A percentile compares a stretch with the other conserved stretches of the same genome.
These are phyloP conservation scores for Sparidentex hasta DNA, from an alignment of 2,797 vertebrate genomes.

Conservation along the genomic window DNA sequence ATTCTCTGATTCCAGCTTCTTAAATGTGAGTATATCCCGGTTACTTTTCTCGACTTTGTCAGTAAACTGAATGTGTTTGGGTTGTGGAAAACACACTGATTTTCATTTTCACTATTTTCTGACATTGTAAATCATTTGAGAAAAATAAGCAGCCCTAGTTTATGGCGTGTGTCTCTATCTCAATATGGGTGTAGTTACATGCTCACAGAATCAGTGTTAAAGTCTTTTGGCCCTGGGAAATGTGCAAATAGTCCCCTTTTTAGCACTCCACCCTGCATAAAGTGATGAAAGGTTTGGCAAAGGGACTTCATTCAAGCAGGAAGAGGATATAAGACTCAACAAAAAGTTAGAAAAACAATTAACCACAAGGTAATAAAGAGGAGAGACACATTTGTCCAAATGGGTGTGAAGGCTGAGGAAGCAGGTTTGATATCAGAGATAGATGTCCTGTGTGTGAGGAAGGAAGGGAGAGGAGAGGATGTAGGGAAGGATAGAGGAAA, in stretches of 20 bases:
- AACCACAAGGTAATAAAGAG: conserved; percentile 7
- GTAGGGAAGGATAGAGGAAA: conserved; percentile 66
- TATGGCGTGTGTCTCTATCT: background rate
- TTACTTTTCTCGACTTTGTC: too few relatives aligned
- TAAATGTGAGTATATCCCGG: too few relatives aligned
- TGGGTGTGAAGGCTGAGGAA: conserved; percentile 50
- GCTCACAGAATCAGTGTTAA: background rate
- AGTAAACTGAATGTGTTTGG: too few relatives aligned
- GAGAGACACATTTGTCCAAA: conserved; percentile 34
- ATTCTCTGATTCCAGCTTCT: too few relatives aligned
- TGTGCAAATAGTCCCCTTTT: conserved; percentile 4
- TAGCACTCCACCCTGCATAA: conserved; percentile 22
- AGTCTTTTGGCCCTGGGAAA: background rate
- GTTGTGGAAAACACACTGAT: too few relatives aligned
- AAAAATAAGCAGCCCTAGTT: background rate
- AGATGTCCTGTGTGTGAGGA: conserved; percentile 32
- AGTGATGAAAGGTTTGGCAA: conserved; percentile 24
- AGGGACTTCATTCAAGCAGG: conserved; percentile 18
- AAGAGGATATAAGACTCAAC: conserved; percentile 31
- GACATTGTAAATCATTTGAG: too few relatives aligned
- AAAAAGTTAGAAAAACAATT: conserved; percentile 11
- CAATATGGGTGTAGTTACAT: background rate
- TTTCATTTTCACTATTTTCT: too few relatives aligned
- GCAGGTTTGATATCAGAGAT: conserved; percentile 50
- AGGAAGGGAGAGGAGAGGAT: conserved; percentile 72